Evolutionary conservation across 2,888 invertebrate species (phyloP), one percentile per base, ranked within the genome.

Genomic region (Stegophylla sp.): DNA sequence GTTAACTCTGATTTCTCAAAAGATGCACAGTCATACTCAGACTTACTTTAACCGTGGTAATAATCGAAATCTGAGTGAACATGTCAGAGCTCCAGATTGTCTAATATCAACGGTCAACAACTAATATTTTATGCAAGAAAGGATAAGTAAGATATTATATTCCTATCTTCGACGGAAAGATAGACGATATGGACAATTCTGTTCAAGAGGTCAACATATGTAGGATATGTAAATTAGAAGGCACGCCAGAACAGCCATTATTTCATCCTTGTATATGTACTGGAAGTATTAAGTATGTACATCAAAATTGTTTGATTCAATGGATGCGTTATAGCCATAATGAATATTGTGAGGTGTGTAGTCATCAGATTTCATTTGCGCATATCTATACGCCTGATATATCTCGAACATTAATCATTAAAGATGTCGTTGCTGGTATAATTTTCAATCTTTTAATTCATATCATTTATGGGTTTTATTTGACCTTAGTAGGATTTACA

Each of bases 301-400:
- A 98, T 88, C 98, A 98, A 82, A 98, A 98, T 86, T 98, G 98
- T 88, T 89, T 99, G 83, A 93, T 97, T 85, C 98, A 99, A 88
- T 99, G 99, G 99, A 94, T 99, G 91, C 92, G 97, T 84, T 98
- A 99, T 87, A 98, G 97, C 83, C 92, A 97, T 84, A 98, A 98
- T 88, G 98, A 99, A 87, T 97, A 96, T 86, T 99, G 99, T 89
- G 99, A 99, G 87, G 88, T 99, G 83, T 99, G 98, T 87, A 96
- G 97, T 83, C 95, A 99, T 88, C 81, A 84, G 82, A 99, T 98
- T 88, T 96, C 97, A 4, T 99, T 99, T 86, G 97, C 96, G 86
- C 99, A 99, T 43, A 98, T 99, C 85, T 99, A 99, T 88, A 96
- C 98, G n/a, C 96, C 98, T 43, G 98, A 99, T 87, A 99, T 99